Base-by-base conservation (phyloP, 1,140 invertebrate genomes). In the Lutraria rhynchaena region DNA sequence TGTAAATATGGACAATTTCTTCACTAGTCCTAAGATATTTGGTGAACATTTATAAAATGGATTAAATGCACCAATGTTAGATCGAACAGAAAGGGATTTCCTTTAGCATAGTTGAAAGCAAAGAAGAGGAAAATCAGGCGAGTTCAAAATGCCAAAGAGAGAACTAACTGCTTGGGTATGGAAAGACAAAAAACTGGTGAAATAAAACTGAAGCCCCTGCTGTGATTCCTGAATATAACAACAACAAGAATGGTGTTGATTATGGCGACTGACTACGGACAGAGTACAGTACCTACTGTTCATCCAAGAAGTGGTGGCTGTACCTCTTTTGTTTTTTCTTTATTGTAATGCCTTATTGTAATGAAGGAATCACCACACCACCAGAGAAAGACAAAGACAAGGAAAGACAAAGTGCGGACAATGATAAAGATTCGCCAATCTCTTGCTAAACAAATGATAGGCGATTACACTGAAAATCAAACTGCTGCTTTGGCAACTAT, bases 301-400 rank as follows among this genome's bases (percentile, higher is more conserved):
- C 51, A 41, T 41, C 29, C 17, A 41, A 41, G 24, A 81, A 78
- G 27, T 81, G 82, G 55, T 83, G 82, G 82, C 73, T 49, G 15
- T 83, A 80, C 27, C 31, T 80, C 2, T 83, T 83, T 49, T 76
- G 41, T 31, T 84, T 81, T 58, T 35, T 81, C 11, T 55, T 84
- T 31, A 57, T 81, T 37, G 5, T 76, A 83, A 58, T 51, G 49
- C 19, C 60, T 58, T 29, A n/a, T 74, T 19, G 22, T 33, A 9
- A 80, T 78, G 57, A 67, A 58, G 27, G 82, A 83, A 51, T 81
- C 77, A 11, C 7, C 1, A 33, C 73, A 84, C 19, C 83, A 81
- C 2, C 24, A 27, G 19, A 61, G 44, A 4, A 74, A 69, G 27
- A 70, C 61, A 1, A 53, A 53, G 17, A 53, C 4, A 17, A 37